Evolutionary conservation across 2,113 vertebrate genomes (phyloP), one percentile per base, ranked within the genome.

Genomic region (Pitta sordida): DNA sequence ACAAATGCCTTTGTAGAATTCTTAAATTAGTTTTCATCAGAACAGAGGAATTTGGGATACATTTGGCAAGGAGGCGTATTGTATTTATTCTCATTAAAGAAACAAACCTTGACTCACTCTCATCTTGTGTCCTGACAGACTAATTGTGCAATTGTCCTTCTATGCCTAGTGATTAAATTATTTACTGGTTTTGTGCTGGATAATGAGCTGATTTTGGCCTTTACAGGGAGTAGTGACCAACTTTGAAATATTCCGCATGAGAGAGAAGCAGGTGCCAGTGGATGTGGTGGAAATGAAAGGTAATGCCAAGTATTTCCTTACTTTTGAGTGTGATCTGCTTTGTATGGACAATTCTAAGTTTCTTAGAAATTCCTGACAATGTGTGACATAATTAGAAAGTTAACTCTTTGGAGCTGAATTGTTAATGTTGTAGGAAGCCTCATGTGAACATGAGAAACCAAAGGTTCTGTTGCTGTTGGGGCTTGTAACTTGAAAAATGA

Each of bases 271-370:
- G 94, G 99, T 99, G 74, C 99, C 99, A 59, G 99, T 99, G 3
- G 99, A 99, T 89, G 99, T 99, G 76, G 99, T 99, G 44, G 99
- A 99, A 90, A 99, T 99, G 99, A 99, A 99, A 98, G 99, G 99
- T 98, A 94, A 97, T 97, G 82, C 30, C 52, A 48, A 4, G 2
- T 32, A 49, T 83, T 78, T 32, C 32, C 21, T 46, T 64, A 24
- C 24, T 84, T 52, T 6, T 17, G 4, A 20, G 56, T 3, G 43
- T 44, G 15, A 30, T 17, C 23, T 83, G 68, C 65, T 59, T 53
- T 60, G 20, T 51, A 13, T 49, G 48, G 65, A 13, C 12, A 7
- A 15, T 60, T 75, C 17, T 3, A 4, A 32, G 9, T 63, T 68
- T 69, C 41, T 65, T 55, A 48, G 5, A 56, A 77, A 65, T 82